A percentile compares a stretch with the other conserved stretches of the same genome.
Conservation (phyloP, 2,113 vertebrate genomes). For the Mungos mungo region DNA sequence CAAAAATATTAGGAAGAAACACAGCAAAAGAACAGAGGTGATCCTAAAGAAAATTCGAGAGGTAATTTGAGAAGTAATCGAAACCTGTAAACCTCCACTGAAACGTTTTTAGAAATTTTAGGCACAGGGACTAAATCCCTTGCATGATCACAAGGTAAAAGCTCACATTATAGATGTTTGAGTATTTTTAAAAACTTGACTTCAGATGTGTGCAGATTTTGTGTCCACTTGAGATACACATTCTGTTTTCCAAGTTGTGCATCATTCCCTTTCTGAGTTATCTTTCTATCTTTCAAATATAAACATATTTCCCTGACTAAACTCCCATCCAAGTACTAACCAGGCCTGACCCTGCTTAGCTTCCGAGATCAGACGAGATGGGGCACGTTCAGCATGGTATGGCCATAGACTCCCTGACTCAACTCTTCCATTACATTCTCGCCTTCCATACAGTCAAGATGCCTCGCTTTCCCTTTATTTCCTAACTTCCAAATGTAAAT, state of each 20-base stretch:
- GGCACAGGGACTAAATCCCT: not conserved
- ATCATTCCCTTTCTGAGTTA: not conserved
- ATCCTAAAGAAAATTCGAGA: not conserved
- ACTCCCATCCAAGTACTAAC: not conserved
- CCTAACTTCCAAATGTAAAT: not conserved
- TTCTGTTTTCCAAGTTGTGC: not conserved
- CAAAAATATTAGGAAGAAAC: not conserved
- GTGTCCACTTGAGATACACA: not conserved
- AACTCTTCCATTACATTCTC: not conserved
- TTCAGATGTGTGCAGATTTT: not conserved
- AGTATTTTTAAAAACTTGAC: not conserved
- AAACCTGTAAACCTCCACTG: not conserved
- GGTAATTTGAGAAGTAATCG: not conserved
- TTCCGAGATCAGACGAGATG: no score
- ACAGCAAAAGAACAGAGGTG: not conserved
- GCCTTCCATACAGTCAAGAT: not conserved
- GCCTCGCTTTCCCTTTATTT: not conserved
- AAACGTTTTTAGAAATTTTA: not conserved
- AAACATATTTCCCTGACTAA: not conserved
- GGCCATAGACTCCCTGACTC: not conserved
- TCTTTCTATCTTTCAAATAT: not conserved
- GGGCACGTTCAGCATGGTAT: no score
- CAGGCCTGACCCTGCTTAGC: no score
- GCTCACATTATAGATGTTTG: not conserved
- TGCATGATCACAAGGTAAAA: not conserved